Percentiles rank a stretch among this genome's conserved stretches.
Conservation (phyloP, 2,797 vertebrate genomes). For the Craterocephalus amniculus region DNA sequence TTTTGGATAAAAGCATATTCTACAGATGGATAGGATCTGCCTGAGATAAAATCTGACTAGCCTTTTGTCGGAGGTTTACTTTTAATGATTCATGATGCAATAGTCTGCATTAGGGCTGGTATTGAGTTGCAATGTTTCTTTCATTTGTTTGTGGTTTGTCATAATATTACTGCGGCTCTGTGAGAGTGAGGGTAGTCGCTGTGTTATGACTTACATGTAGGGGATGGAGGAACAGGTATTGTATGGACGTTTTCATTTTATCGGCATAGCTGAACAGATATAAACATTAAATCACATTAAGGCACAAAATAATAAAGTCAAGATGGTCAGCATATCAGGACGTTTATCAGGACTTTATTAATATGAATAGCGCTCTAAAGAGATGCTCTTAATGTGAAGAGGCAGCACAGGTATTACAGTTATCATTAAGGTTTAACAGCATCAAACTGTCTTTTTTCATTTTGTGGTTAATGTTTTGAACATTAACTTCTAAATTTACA, state of each 20-base stretch:
- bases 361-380: background rate
- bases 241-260: background rate
- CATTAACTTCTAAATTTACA: background rate
- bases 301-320: background rate
- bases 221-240: background rate
- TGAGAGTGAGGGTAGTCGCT: background rate
- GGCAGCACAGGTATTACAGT: background rate
- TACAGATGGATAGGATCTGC: background rate
- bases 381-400: too few species aligned
- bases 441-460: background rate
- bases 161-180: background rate
- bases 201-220: background rate
- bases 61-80: background rate
- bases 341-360: background rate
- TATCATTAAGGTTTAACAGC: background rate
- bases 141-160: background rate
- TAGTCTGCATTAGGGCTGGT: background rate
- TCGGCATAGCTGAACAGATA: background rate
- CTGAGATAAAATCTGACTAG: background rate
- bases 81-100: slow-evolving; percentile 1
- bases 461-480: background rate
- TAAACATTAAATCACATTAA: background rate
- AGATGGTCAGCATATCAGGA: slow-evolving; percentile 3
- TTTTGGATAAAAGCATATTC: slow-evolving; percentile 29
- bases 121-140: background rate